Evolutionary conservation across 2,797 vertebrate genomes (phyloP).

Genomic region (Syngnathus rostellatus): DNA sequence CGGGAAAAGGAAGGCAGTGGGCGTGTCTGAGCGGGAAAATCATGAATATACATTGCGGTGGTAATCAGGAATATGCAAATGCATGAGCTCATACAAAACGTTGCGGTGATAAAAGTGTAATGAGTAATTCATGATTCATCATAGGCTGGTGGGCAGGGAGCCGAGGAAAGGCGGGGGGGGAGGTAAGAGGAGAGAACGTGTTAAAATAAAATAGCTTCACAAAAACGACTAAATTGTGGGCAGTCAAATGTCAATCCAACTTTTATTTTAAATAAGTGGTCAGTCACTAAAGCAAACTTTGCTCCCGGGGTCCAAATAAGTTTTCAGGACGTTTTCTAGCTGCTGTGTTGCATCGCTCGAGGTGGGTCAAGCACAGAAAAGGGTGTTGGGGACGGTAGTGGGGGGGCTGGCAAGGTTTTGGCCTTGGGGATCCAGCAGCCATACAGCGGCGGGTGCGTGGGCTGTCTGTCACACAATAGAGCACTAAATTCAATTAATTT

Average conservation of each 20-base stretch:
- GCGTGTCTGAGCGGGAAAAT: conserved; percentile 35
- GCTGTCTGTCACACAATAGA: conserved; percentile 83
- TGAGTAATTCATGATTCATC: conserved; percentile 69
- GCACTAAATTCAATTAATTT: conserved; percentile 88
- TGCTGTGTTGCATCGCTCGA: not conserved
- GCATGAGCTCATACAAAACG: conserved; percentile 63
- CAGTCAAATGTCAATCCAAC: conserved; percentile 5
- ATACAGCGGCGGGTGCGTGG: conserved; percentile 66
- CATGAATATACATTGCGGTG: conserved; percentile 65
- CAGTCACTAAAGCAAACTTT: not conserved
- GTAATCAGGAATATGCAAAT: conserved; percentile 68
- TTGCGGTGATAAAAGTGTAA: conserved; percentile 57
- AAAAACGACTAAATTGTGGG: conserved; percentile 34
- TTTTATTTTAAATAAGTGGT: not conserved
- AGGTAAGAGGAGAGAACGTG: conserved; percentile 13
- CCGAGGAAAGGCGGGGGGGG: conserved; percentile 12
- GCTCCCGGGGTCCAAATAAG: not conserved
- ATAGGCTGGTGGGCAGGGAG: conserved; percentile 42
- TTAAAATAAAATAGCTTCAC: conserved; percentile 35
- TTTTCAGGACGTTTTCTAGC: not conserved
- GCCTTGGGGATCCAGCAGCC: conserved; percentile 40
- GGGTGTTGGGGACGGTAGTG: conserved; percentile 5
- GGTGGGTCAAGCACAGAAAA: not conserved
- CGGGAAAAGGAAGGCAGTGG: conserved; percentile 62
- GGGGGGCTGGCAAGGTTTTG: conserved; percentile 28